Percentiles rank a stretch among this genome's conserved stretches.
These are phyloP conservation scores for Emydura subglobosa DNA, from an alignment of 2,113 vertebrate species.

Conservation along the genomic window DNA sequence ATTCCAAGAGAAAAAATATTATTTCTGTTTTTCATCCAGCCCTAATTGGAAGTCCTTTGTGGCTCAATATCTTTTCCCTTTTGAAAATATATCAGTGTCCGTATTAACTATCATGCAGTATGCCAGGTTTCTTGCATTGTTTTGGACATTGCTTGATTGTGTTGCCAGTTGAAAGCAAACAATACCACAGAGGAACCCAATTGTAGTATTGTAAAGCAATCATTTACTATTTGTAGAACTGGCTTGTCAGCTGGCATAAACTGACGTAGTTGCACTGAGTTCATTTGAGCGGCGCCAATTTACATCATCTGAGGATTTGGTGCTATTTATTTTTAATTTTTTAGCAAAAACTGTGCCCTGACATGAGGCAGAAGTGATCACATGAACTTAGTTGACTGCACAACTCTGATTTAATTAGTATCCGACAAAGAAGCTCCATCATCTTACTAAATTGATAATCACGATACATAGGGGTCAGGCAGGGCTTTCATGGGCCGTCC, in stretches of 20 bases:
- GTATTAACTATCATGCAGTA: slow-evolving; percentile 2
- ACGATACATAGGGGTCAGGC: neutral
- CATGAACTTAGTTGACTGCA: neutral
- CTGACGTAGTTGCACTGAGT: neutral
- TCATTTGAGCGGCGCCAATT: neutral
- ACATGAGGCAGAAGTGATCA: neutral
- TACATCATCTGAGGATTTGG: neutral
- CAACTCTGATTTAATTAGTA: neutral
- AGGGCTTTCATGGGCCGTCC: neutral
- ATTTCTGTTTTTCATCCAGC: neutral
- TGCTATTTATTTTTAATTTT: neutral
- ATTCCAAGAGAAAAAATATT: neutral
- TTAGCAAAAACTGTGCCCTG: neutral
- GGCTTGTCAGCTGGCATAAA: neutral
- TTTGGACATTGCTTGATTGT: slow-evolving; percentile 27
- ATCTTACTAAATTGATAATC: neutral
- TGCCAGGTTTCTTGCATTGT: slow-evolving; percentile 9
- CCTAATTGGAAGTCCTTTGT: slow-evolving; percentile 6
- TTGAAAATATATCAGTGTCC: neutral
- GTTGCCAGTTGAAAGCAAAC: neutral
- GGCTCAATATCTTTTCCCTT: slow-evolving; percentile 18
- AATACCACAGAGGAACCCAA: neutral
- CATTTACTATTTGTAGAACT: slow-evolving; percentile 7
- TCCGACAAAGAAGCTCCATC: neutral
- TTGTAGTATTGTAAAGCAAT: slow-evolving; percentile 32